A percentile compares a stretch with the other conserved stretches of the same genome.
Evolutionary conservation across 2,888 invertebrate genomes (phyloP).

Genomic region (Hyppa rectilinea): DNA sequence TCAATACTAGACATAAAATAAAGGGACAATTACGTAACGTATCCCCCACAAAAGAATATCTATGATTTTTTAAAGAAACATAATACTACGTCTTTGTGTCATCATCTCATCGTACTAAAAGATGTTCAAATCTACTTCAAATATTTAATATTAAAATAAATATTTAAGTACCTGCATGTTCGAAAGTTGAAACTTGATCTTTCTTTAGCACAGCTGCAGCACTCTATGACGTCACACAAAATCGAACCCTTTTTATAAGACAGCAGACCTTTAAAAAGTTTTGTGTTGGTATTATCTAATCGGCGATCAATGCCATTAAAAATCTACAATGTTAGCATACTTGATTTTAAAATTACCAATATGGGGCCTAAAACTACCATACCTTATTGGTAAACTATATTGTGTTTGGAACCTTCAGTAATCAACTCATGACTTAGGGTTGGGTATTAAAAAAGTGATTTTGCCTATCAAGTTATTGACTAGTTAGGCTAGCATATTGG

Average conservation of each 20-base stretch:
- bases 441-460: neutral
- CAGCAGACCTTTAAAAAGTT: constrained; percentile 25
- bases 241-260: constrained; percentile 29
- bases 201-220: constrained; percentile 44
- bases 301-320: neutral
- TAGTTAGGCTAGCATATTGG: neutral
- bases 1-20: neutral
- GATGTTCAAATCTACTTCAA: neutral
- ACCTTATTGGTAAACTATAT: neutral
- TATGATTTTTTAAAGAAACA: neutral
- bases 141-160: neutral
- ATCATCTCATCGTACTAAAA: neutral
- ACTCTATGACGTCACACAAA: constrained; percentile 13
- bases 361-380: neutral
- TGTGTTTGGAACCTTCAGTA: neutral
- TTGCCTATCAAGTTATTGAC: neutral
- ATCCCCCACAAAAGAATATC: neutral
- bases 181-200: constrained; percentile 40
- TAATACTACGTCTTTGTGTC: no score
- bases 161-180: constrained; percentile 27
- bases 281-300: neutral
- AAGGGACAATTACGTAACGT: neutral
- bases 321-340: neutral
- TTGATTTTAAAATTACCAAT: neutral
- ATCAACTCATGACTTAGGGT: neutral